Base-by-base conservation (phyloP, 2,113 vertebrate species). In the Oncorhynchus nerka region DNA sequence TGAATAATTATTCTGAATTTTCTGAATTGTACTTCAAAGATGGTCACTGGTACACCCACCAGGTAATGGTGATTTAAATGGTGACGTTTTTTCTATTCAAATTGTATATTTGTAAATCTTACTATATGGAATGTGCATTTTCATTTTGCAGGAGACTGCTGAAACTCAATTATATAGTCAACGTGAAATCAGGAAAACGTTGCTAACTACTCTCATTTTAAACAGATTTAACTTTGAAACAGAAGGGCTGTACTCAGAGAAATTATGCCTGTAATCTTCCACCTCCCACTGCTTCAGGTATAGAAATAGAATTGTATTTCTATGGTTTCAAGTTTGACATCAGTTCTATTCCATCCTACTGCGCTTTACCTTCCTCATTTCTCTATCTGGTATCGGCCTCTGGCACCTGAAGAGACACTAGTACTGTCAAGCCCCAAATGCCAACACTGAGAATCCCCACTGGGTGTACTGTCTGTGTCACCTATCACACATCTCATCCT, bases 381-480 rank as follows among this genome's bases (percentile, higher is more conserved):
- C 59, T 62, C 16, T 9, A 62, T 70, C 64, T 78, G 73, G 28
- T 51, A 26, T 76, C 75, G 70, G 70, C 70, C 65, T 82, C 68
- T 74, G 81, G 61, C 64, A 73, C 71, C 61, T 78, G 80, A 83
- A 81, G 84, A 83, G 30, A n/a, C 80, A 75, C 75, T 81, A 79
- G 68, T 28, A 71, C 70, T 82, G 82, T 81, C 83, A 85, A 76
- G 64, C 76, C 16, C 76, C 67, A 51, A 75, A 79, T 57, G 79
- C 49, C 79, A 80, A 79, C 39, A 79, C 65, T 55, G 79, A 81
- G 71, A 75, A 78, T 68, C 64, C 79, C 78, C 77, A 65, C 73
- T 55, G 67, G 67, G 73, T 22, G 73, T 67, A 59, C 5, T 20
- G 39, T 67, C 28, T 71, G 80, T 12, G 72, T 28, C 61, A 45